Evolutionary conservation across 1,140 invertebrate genomes (phyloP), one percentile per base, ranked within the genome.

Genomic region (Drosophila tristis): DNA sequence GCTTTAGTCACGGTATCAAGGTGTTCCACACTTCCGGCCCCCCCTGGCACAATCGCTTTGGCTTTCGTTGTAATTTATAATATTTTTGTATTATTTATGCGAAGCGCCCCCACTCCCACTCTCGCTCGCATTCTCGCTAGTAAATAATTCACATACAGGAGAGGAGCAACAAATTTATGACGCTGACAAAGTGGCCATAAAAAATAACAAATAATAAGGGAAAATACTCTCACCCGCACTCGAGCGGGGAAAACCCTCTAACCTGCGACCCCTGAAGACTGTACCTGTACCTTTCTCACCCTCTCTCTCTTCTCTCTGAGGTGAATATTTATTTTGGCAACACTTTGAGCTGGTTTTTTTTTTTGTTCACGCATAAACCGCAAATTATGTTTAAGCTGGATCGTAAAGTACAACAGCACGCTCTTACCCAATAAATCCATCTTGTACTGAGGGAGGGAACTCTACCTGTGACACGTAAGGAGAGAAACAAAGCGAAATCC

Each of bases 81-180:
- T 89, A 89, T 87, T 87, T 75, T 82, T 84, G 79, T 89, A 81
- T 89, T 87, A 89, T 87, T 87, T 87, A 87, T 89, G 75, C 78
- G 81, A 56, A 62, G 54, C 71, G 61, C 58, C 26, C 62, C 49
- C 23, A 35, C 31, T 50, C 6, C 45, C 56, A 50, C 45, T 45
- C 74, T 71, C 73, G 57, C 73, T 54, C 71, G 39, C 73, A 57
- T 58, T 76, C 35, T 76, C 42, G 82, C 74, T 76, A 87, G 84
- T 87, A 89, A 87, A 87, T 87, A 87, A 87, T 87, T 87, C 82
- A 87, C 82, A 87, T 89, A 77, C 84, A 75, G 56, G 31, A 39
- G 35, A 39, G 35, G 53, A 56, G 61, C 57, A 76, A 58, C 67
- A 51, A 87, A 87, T 87, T 87, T 87, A 87, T 89, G 82, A 87